Conservation (phyloP, 2,797 vertebrate species). For the Psittacula derbiana region DNA sequence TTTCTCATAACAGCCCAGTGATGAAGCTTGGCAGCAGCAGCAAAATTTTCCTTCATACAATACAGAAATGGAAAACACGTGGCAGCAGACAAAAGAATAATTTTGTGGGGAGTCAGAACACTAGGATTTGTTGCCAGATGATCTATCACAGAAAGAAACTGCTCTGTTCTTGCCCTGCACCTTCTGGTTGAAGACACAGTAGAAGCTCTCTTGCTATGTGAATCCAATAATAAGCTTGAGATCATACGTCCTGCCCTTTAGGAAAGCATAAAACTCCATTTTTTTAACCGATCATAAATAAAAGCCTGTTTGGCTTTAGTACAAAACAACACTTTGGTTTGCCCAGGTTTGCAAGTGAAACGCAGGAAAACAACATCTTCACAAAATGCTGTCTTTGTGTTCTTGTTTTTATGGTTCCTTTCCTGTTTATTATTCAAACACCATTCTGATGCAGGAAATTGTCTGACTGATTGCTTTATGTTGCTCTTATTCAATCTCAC, state of each 20-base stretch:
- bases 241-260: neutral
- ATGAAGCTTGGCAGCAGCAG: neutral
- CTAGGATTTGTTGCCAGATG: neutral
- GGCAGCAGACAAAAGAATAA: neutral
- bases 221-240: neutral
- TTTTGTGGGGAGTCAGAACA: neutral
- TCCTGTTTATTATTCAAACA: neutral
- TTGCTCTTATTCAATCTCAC: slow-evolving; percentile 4
- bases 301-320: neutral
- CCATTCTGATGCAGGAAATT: neutral
- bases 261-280: neutral
- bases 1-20: neutral
- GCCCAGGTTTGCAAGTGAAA: neutral
- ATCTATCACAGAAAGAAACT: neutral
- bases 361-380: neutral
- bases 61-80: neutral
- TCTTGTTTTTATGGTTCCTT: neutral
- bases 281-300: neutral
- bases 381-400: neutral
- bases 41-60: neutral
- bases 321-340: neutral
- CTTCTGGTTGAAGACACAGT: neutral
- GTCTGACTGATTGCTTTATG: neutral
- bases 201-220: neutral
- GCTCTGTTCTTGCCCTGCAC: neutral